A percentile compares a stretch with the other conserved stretches of the same genome.
These are phyloP conservation scores for Platanista minor DNA, from an alignment of 2,113 vertebrate genomes.

Conservation along the genomic window DNA sequence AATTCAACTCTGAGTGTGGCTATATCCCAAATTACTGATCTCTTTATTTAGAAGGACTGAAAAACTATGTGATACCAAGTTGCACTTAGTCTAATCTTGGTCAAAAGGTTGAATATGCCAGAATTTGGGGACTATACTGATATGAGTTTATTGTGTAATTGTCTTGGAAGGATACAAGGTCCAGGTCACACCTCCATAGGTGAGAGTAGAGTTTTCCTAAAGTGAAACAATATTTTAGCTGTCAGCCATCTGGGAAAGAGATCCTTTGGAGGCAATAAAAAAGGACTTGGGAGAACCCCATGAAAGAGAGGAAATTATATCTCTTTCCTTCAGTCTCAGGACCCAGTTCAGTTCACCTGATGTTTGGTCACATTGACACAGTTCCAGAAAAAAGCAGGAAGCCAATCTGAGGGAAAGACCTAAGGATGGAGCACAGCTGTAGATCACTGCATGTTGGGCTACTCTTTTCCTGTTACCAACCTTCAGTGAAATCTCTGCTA, in stretches of 20 bases:
- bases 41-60: neutral
- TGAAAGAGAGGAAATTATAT: neutral
- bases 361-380: neutral
- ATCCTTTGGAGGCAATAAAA: neutral
- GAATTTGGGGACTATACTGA: neutral
- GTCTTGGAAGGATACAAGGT: neutral
- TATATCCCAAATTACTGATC: neutral
- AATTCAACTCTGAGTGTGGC: neutral
- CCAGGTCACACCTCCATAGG: neutral
- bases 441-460: neutral
- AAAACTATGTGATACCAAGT: neutral
- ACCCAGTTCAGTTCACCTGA: too few species aligned
- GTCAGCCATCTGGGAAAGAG: neutral
- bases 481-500: neutral
- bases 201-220: neutral
- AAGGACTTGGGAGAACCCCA: neutral
- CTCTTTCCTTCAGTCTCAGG: neutral
- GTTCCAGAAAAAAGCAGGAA: neutral
- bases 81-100: neutral
- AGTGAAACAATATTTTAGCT: neutral
- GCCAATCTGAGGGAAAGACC: neutral
- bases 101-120: neutral
- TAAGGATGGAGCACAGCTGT: neutral
- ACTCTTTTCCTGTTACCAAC: neutral
- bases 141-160: neutral